Base-by-base conservation (phyloP, 2,113 vertebrate genomes). In the Osmerus mordax region DNA sequence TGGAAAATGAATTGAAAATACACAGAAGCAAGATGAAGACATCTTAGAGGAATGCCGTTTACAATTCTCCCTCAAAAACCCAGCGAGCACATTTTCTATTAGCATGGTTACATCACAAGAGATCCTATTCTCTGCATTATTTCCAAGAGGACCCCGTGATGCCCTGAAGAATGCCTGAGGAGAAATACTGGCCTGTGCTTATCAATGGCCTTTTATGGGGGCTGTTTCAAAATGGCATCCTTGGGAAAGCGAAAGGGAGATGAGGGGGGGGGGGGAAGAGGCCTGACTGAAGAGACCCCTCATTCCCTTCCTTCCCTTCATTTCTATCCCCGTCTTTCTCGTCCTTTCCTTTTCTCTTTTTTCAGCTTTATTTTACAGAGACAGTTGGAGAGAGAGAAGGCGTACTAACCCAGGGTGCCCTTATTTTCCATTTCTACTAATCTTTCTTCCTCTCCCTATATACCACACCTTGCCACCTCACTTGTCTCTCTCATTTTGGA, bases 61-160 rank as follows among this genome's bases (percentile, higher is more conserved):
- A 55, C 66, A 62, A 73, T 62, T 73, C 62, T 81, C 64, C n/a
- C 21, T 36, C 41, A 73, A 19, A 53, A 70, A 79, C 1, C 9
- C 9, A 47, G 74, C 78, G n/a, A 29, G 58, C 65, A 78, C 25
- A 2, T 18, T 84, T 76, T 80, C 36, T 78, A 71, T 79, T 29
- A 78, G 69, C 32, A 66, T 18, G 53, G 75, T 83, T 81, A 84
- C 82, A 77, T 86, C 82, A 80, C 76, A 78, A 63, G 28, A 67
- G 73, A 77, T 59, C 67, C 21, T 77, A 61, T 78, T 80, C 75
- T 71, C 73, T 71, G 62, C 41, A 47, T 47, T 77, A 61, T 78
- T 82, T 71, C 66, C 60, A 58, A 76, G 32, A 59, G 56, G 56
- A 60, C 53, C 41, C 21, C 16, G 61, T 66, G 64, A 72, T 54